Percentiles rank a stretch among this genome's conserved stretches.
These are phyloP conservation scores for Catharus fuscescens DNA, from an alignment of 2,113 vertebrate species.

Conservation along the genomic window DNA sequence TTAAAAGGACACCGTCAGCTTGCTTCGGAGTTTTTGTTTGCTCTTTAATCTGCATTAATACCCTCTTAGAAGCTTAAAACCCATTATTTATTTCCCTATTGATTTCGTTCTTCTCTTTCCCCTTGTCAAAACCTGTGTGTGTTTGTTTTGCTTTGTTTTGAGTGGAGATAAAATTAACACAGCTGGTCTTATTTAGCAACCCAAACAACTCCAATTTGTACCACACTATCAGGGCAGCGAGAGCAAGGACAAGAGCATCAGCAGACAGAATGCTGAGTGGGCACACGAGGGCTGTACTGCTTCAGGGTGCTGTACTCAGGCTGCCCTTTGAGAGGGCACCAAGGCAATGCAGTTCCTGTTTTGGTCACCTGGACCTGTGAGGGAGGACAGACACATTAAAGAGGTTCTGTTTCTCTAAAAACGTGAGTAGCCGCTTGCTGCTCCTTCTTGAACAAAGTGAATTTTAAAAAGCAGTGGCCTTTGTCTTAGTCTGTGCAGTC, in stretches of 20 bases:
- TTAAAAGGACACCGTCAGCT: slow-evolving; percentile 75
- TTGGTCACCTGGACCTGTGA: neutral
- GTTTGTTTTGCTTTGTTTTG: slow-evolving; percentile 54
- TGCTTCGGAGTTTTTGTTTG: slow-evolving; percentile 70
- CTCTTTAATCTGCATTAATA: slow-evolving; percentile 72
- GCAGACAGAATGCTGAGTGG: neutral
- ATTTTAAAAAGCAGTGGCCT: neutral
- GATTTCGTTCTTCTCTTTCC: slow-evolving; percentile 56
- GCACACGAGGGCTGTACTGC: neutral
- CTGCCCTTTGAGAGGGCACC: neutral
- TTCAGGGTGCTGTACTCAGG: fast-evolving
- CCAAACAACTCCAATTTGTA: slow-evolving; percentile 16
- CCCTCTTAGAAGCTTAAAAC: slow-evolving; percentile 73
- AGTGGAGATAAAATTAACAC: slow-evolving; percentile 64
- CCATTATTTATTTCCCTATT: slow-evolving; percentile 71
- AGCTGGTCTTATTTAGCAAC: slow-evolving; percentile 57
- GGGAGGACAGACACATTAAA: neutral
- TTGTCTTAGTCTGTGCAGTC: neutral
- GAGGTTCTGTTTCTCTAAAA: neutral
- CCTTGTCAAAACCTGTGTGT: neutral
- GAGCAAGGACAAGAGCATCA: neutral
- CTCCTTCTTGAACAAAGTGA: neutral
- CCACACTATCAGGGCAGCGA: neutral
- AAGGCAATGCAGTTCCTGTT: neutral
- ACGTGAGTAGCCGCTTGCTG: neutral